Evolutionary conservation across 23 tunicate species (phyloP).

Genomic region (Diplosoma virens): DNA sequence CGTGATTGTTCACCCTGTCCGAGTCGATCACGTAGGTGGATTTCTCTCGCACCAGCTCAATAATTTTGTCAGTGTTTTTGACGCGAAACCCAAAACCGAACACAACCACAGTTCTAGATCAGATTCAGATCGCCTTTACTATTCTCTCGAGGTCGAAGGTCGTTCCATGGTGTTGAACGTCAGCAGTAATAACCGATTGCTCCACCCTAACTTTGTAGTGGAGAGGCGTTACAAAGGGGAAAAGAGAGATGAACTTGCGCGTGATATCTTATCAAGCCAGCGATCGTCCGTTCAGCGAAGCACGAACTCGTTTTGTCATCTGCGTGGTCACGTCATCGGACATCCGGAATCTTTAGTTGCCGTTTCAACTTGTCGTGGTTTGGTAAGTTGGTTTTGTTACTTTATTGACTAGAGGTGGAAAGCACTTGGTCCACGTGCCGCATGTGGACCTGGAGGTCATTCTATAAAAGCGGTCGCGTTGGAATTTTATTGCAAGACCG

Average conservation of each 20-base stretch:
- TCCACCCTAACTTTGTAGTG: slow-evolving; percentile 57
- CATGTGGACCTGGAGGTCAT: too few species aligned
- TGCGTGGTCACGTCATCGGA: slow-evolving; percentile 72
- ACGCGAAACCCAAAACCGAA: background rate
- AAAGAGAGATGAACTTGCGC: background rate
- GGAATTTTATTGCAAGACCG: too few species aligned
- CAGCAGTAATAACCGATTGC: slow-evolving; percentile 38
- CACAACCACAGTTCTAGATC: background rate
- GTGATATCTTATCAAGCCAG: background rate
- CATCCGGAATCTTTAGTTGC: slow-evolving; percentile 61
- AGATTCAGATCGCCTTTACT: background rate
- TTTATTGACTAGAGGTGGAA: too few species aligned
- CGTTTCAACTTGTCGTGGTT: slow-evolving; percentile 72
- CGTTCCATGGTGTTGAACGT: slow-evolving; percentile 43
- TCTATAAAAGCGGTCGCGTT: too few species aligned
- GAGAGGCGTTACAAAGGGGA: slow-evolving; percentile 31
- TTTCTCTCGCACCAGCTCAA: slow-evolving; percentile 54
- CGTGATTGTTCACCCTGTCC: slow-evolving; percentile 38
- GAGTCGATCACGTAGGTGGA: slow-evolving; percentile 34
- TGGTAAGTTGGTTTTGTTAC: too few species aligned
- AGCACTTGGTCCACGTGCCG: too few species aligned
- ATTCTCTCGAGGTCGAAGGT: slow-evolving; percentile 7
- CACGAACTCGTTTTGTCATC: slow-evolving; percentile 62
- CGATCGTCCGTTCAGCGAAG: slow-evolving; percentile 41
- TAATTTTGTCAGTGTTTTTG: background rate